phyloP scores from a whole-genome alignment of 2,888 invertebrate genomes.

The Euzetes globulus region DNA sequence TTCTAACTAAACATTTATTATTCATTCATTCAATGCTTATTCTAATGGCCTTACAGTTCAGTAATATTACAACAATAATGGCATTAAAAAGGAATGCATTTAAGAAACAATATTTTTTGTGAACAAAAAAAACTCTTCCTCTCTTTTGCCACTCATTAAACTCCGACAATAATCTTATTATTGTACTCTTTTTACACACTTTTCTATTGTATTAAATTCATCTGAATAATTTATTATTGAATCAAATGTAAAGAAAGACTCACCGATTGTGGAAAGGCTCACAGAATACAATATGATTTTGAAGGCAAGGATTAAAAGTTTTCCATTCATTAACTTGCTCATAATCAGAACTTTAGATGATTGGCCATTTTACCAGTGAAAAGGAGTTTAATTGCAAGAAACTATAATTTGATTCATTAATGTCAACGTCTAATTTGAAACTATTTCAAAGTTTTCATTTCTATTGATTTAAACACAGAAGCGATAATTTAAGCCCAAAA shows the following conservation, averaged over 20 bases:
- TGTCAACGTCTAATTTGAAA: no score
- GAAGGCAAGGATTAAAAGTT: neutral
- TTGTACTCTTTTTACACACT: neutral
- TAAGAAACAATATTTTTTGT: constrained; percentile 16
- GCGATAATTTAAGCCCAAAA: no score
- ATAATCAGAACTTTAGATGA: neutral
- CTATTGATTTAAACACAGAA: no score
- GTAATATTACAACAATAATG: neutral
- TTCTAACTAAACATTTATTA: constrained; percentile 15
- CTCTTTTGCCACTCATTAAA: constrained; percentile 18
- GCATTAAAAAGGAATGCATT: neutral
- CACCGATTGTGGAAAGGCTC: neutral
- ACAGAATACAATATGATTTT: neutral
- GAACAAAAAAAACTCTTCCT: neutral
- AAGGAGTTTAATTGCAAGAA: neutral
- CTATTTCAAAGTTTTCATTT: no score
- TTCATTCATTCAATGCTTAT: constrained; percentile 8
- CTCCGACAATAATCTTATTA: constrained; percentile 5
- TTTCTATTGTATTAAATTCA: constrained; percentile 16
- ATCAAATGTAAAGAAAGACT: constrained; percentile 2
- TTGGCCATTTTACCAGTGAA: neutral
- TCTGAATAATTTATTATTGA: constrained; percentile 1
- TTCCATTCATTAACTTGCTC: neutral
- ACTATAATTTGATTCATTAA: neutral
- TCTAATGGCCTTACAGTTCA: neutral